These are phyloP conservation scores for Emmelina monodactyla DNA, from an alignment of 2,888 invertebrate species.

Conservation along the genomic window DNA sequence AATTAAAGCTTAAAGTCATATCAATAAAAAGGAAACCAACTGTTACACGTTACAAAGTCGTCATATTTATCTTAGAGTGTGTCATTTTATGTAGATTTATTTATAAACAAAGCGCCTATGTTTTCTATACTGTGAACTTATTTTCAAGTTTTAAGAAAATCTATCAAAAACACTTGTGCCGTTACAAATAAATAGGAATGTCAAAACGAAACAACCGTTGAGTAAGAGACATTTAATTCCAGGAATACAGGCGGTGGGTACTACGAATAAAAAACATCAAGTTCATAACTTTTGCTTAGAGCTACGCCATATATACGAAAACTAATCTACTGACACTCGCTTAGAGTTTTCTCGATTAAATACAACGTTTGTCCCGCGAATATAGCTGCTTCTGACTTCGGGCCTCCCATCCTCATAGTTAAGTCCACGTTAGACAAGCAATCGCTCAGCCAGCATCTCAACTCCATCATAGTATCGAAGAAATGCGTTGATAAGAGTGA, in stretches of 20 bases:
- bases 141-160: no score
- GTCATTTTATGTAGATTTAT: no score
- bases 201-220: not conserved
- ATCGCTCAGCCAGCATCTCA: slow-evolving; percentile 72
- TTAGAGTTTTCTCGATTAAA: slow-evolving; percentile 57
- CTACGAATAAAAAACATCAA: slow-evolving; percentile 10
- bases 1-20: no score
- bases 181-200: no score
- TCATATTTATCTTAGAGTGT: no score
- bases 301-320: not conserved
- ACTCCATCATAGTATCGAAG: slow-evolving; percentile 68
- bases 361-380: slow-evolving; percentile 69
- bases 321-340: slow-evolving; percentile 19
- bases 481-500: slow-evolving; percentile 67
- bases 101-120: no score
- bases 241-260: slow-evolving; percentile 16
- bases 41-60: no score
- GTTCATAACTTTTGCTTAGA: slow-evolving; percentile 11
- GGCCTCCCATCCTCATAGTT: slow-evolving; percentile 60
- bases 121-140: no score
- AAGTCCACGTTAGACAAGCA: slow-evolving; percentile 58
- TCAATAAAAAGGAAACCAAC: no score
- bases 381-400: slow-evolving; percentile 69
- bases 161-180: no score
- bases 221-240: slow-evolving; percentile 7